Percentiles rank a stretch among this genome's conserved stretches.
Evolutionary conservation across 2,113 vertebrate genomes (phyloP).

Genomic region (Tonatia bakeri): DNA sequence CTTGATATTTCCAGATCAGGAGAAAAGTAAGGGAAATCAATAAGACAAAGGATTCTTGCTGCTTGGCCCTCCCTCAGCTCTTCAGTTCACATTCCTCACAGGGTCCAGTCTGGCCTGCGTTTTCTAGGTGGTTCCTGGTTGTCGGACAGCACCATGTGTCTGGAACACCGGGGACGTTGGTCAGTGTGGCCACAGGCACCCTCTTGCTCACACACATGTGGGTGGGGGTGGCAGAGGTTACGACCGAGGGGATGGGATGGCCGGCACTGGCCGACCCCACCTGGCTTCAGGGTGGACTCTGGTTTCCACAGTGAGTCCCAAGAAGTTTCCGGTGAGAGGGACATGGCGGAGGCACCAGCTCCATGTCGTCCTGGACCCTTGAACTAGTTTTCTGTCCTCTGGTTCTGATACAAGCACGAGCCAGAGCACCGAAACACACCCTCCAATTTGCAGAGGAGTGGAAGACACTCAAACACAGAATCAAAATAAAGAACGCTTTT

Average conservation of each 20-base stretch:
- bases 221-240: not conserved
- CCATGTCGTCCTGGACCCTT: not conserved
- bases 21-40: not conserved
- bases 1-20: not conserved
- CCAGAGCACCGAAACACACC: constrained; percentile 4
- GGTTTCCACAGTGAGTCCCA: not conserved
- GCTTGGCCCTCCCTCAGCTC: not conserved
- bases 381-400: constrained; percentile 40
- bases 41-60: not conserved
- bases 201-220: accelerated
- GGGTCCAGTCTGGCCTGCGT: not conserved
- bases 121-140: not conserved
- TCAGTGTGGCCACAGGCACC: not conserved
- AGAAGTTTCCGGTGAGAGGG: not conserved
- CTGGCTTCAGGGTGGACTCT: not conserved
- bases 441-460: constrained; percentile 54
- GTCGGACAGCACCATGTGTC: not conserved
- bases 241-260: not conserved
- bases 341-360: not conserved
- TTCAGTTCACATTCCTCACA: not conserved
- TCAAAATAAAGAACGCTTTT: constrained; percentile 65
- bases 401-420: constrained; percentile 11
- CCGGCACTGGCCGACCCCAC: not conserved
- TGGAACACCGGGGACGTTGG: not conserved
- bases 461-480: constrained; percentile 56